These are phyloP conservation scores for Trichogramma pretiosum DNA, from an alignment of 1,140 invertebrate genomes.

Conservation along the genomic window DNA sequence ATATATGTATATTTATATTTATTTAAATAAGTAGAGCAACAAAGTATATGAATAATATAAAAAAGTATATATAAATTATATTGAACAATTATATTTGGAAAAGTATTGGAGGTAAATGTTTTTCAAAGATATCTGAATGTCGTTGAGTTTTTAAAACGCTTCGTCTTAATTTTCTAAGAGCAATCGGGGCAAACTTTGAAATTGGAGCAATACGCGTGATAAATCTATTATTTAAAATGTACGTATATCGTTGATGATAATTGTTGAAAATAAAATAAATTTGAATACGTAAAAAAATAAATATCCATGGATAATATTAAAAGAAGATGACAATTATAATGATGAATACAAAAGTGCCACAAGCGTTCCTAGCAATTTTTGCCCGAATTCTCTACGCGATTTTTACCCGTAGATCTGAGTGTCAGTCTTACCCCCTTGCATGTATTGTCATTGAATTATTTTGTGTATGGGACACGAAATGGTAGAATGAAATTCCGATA, in stretches of 20 bases:
- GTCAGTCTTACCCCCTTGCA: neutral
- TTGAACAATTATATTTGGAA: slow-evolving; percentile 13
- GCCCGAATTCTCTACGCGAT: slow-evolving; percentile 1
- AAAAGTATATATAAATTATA: slow-evolving; percentile 13
- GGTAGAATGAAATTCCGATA: neutral
- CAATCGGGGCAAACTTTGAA: slow-evolving; percentile 21
- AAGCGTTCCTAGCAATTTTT: slow-evolving; percentile 28
- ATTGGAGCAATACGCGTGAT: slow-evolving; percentile 8
- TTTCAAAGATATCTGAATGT: slow-evolving; percentile 6
- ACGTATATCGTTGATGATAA: too few relatives aligned
- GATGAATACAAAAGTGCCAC: slow-evolving; percentile 29
- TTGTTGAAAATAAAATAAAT: too few relatives aligned
- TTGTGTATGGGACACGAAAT: too few relatives aligned
- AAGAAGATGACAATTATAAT: slow-evolving; percentile 20
- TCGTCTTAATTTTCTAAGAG: slow-evolving; percentile 8
- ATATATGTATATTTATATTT: slow-evolving; percentile 37
- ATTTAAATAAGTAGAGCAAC: slow-evolving; percentile 38
- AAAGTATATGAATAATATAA: slow-evolving; percentile 30
- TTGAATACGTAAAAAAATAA: too few relatives aligned
- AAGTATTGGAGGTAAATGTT: neutral
- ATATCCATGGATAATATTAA: too few relatives aligned
- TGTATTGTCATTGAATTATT: too few relatives aligned
- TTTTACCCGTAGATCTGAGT: too few relatives aligned
- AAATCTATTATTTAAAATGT: slow-evolving; percentile 20
- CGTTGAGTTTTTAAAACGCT: neutral